Conservation (phyloP, 2,797 vertebrate genomes). For the Pogonophryne albipinna region DNA sequence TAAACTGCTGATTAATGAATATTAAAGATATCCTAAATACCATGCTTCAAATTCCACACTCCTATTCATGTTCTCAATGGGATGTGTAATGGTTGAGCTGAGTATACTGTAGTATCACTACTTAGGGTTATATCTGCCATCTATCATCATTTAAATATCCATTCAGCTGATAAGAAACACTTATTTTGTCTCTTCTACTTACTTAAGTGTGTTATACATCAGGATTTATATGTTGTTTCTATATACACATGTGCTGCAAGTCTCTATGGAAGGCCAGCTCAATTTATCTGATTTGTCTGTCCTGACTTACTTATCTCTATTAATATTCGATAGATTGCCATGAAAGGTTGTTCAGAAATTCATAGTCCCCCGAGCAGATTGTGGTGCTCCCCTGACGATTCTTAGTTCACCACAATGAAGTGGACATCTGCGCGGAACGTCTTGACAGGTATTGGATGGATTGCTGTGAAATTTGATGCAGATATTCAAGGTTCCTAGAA, state of each 20-base stretch:
- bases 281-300: neutral
- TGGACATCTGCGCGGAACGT: neutral
- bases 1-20: conserved; percentile 55
- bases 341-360: neutral
- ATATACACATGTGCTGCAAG: neutral
- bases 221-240: conserved; percentile 42
- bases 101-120: neutral
- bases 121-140: conserved; percentile 35
- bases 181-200: conserved; percentile 26
- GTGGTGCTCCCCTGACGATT: neutral
- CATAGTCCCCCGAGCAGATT: neutral
- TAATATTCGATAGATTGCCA: conserved; percentile 4
- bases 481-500: neutral
- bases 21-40: conserved; percentile 12
- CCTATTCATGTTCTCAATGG: conserved; percentile 30
- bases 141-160: conserved; percentile 31
- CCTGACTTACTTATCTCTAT: conserved; percentile 1
- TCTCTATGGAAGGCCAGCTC: neutral
- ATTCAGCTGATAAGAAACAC: conserved; percentile 23
- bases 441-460: neutral
- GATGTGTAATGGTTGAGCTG: conserved; percentile 1
- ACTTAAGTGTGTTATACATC: conserved; percentile 46
- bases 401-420: neutral
- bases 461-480: neutral
- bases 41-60: conserved; percentile 23